Base-by-base conservation (phyloP, 2,797 vertebrate species). In the Myotis vivesi region DNA sequence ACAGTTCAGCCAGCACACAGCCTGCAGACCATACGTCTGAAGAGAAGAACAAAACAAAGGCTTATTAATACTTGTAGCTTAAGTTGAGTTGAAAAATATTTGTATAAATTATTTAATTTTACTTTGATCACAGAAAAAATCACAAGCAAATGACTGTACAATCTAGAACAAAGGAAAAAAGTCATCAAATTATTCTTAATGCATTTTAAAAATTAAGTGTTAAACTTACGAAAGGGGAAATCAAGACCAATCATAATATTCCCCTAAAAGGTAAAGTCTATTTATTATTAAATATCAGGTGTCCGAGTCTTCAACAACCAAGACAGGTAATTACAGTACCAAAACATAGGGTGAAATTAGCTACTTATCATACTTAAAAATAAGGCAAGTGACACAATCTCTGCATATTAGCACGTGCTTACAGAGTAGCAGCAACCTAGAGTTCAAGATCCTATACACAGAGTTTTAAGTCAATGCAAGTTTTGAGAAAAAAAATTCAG, bases 21-120 rank as follows among this genome's bases (percentile, higher is more conserved):
- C 99, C 99, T 75, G 99, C 99, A 98, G 99, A 99, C 99, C 99
- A 99, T 97, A 99, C 99, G 96, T 99, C 99, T 99, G 53, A 84
- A 96, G 92, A 92, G 3, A 95, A 95, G 86, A 94, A 33, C 62
- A 94, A 94, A 86, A 80, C 2, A 93, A 92, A 82, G 10, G 19
- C 7, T 90, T 95, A 87, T 76, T 76, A 92, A 72, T 23, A 77
- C 8, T 51, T 79, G 25, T n/a, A 89, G 68, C 25, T 59, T 86
- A 66, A 81, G 15, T 1, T 79, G 11, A 33, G 15, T 0, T 83
- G 44, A 92, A 89, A 92, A 95, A 71, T 79, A 10, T 64, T 41
- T 82, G 33, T 64, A 46, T 15, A 87, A 6, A 51, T 87, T 41
- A 94, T 53, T 9, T 71, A 96, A 73, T 94, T 94, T 93, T 94